Percentiles rank a stretch among this genome's conserved stretches.
These are phyloP conservation scores for Frankliniella intonsa DNA, from an alignment of 2,888 invertebrate genomes.

Conservation along the genomic window DNA sequence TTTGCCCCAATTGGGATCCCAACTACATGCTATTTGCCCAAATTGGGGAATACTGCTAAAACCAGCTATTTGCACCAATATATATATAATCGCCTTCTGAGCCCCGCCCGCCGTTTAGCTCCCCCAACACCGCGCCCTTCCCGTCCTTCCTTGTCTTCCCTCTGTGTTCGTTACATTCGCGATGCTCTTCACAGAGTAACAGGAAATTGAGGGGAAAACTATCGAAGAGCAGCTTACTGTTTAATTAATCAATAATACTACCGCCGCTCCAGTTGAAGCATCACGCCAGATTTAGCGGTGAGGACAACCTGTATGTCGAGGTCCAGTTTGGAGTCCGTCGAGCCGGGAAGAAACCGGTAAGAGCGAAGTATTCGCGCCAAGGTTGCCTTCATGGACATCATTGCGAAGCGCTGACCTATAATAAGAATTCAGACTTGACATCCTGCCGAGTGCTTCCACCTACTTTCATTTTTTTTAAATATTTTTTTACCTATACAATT, in stretches of 20 bases:
- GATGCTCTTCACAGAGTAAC: no score
- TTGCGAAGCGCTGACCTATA: conserved; percentile 4
- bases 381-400: conserved; percentile 1
- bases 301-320: not conserved
- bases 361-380: not conserved
- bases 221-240: no score
- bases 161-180: no score
- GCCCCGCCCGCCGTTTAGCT: no score
- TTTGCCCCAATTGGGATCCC: no score
- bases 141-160: no score
- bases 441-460: not conserved
- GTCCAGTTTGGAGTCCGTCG: not conserved
- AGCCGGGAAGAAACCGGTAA: not conserved
- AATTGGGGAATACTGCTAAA: no score
- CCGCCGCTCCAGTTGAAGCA: not conserved
- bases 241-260: not conserved
- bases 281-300: not conserved
- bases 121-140: no score
- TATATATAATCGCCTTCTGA: no score
- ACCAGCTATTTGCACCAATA: no score
- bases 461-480: not conserved
- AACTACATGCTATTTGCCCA: no score
- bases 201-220: no score
- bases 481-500: not conserved
- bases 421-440: not conserved